Conservation (phyloP, 2,113 vertebrate genomes). For the Phaethornis superciliosus region DNA sequence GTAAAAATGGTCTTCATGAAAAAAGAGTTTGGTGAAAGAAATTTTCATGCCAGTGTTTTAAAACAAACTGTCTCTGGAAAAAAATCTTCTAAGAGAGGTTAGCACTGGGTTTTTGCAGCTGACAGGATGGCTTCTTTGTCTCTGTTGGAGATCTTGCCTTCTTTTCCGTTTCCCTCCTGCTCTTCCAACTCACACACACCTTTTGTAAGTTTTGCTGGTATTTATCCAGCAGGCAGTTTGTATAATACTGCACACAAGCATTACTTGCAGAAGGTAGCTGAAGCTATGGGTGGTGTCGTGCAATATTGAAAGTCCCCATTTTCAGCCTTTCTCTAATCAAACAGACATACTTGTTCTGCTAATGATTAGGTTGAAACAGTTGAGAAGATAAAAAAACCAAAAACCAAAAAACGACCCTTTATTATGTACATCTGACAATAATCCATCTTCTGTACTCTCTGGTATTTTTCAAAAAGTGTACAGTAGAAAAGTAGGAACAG, state of each 20-base stretch:
- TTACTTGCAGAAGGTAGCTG: not conserved
- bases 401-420: not conserved
- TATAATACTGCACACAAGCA: not conserved
- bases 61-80: not conserved
- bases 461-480: not conserved
- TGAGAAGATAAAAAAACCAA: not conserved
- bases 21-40: not conserved
- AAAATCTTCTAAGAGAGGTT: not conserved
- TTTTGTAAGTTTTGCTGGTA: conserved; percentile 12
- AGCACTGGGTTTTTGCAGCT: not conserved
- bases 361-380: not conserved
- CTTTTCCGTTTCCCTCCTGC: not conserved
- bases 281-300: not conserved
- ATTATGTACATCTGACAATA: not conserved
- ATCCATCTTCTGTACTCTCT: not conserved
- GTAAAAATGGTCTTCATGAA: not conserved
- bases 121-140: conserved; percentile 7
- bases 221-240: not conserved
- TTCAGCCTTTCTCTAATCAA: not conserved
- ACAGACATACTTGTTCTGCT: not conserved
- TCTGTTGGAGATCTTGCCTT: not conserved
- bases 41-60: not conserved
- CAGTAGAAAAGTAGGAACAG: not conserved
- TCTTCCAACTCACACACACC: not conserved
- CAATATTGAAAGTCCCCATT: not conserved